Base-by-base conservation (phyloP, 2,113 vertebrate genomes). In the Hassar affinis region DNA sequence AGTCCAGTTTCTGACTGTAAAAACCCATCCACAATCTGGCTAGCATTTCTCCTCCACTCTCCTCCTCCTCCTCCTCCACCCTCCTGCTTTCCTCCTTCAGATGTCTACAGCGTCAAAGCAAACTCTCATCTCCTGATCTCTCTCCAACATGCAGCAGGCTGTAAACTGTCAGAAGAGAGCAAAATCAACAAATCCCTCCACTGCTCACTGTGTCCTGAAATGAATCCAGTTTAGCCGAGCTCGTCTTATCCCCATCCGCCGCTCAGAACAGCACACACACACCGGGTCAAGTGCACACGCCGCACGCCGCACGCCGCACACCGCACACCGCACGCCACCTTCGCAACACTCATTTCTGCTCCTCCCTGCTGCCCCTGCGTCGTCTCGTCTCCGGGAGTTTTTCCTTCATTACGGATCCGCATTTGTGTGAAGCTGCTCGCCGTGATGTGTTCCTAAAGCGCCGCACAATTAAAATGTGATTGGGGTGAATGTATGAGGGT, bases 141-240 rank as follows among this genome's bases (percentile, higher is more conserved):
- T 84, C 90, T 84, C 85, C 87, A 84, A 71, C 75, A 66, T 85
- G 77, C 89, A 82, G 88, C 85, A 86, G 77, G 84, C 86, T 85
- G 68, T 79, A 88, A 86, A 87, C 35, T 30, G 85, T 90, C 86
- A 91, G 90, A 90, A 85, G 86, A 90, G 88, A 88, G 87, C 88
- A 85, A 84, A 91, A 89, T 92, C 90, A 90, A 89, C 90, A 57
- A 90, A 85, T 89, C 79, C 90, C 82, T 79, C 49, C 51, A 72
- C 78, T 76, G 76, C 52, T 81, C 54, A 86, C 72, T 88, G 77
- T n/a, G 76, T 75, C 83, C 85, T 86, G 74, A 89, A 86, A 42
- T 82, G 62, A 51, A 80, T 74, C 78, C 79, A 77, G 71, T 86
- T 87, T 80, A 61, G 52, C 86, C 76, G 20, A 15, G 57, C 72